A percentile compares a stretch with the other conserved stretches of the same genome.
phyloP scores from a whole-genome alignment of 2,888 invertebrate genomes.

The Athalia circularis region DNA sequence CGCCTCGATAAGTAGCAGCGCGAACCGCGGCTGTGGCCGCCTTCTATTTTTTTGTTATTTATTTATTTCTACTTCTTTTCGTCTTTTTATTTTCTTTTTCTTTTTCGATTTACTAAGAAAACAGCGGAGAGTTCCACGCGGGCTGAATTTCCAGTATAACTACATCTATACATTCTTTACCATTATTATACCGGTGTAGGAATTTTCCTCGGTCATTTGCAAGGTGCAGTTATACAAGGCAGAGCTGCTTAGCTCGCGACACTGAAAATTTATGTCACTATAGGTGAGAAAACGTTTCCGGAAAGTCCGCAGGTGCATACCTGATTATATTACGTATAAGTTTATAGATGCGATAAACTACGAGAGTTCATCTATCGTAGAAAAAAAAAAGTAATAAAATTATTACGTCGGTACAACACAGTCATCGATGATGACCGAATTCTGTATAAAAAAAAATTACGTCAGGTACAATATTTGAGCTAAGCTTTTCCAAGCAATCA shows the following conservation, averaged over 20 bases:
- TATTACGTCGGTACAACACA: background rate
- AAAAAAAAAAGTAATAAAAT: background rate
- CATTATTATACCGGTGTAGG: background rate
- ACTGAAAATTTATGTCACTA: too few relatives aligned
- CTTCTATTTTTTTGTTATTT: slow-evolving; percentile 1
- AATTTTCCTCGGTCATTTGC: background rate
- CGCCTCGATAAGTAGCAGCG: slow-evolving; percentile 36
- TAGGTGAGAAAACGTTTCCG: too few relatives aligned
- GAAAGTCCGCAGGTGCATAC: background rate
- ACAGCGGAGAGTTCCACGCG: slow-evolving; percentile 20
- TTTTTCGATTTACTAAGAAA: slow-evolving; percentile 6
- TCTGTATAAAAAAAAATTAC: background rate
- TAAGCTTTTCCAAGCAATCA: slow-evolving; percentile 3
- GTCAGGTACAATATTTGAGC: background rate
- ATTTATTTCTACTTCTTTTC: background rate
- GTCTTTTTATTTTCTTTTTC: background rate
- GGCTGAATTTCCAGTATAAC: background rate
- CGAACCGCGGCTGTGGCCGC: slow-evolving; percentile 15
- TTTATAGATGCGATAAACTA: too few relatives aligned
- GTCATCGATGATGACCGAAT: background rate
- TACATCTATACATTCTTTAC: background rate
- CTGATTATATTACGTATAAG: background rate
- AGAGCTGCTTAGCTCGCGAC: too few relatives aligned
- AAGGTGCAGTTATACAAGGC: background rate
- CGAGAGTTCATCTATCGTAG: background rate